Evolutionary conservation across 2,113 vertebrate genomes (phyloP), one percentile per base, ranked within the genome.

Genomic region (Poecilia latipinna): DNA sequence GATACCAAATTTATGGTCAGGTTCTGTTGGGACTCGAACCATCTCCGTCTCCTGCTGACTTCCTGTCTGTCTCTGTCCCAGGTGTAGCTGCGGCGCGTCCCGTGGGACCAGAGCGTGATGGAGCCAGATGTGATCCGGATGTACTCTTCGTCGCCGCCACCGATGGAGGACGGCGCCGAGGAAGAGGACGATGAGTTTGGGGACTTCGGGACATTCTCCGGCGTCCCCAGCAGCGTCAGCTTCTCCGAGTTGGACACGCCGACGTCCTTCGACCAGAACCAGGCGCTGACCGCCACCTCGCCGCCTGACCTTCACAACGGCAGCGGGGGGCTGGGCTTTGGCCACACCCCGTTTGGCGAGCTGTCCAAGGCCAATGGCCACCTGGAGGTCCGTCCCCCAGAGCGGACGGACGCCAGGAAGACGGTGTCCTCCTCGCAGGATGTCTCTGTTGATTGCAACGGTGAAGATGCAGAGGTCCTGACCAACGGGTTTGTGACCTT

Each of bases 131-230:
- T 99, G 82, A 96, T 97, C 88, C 97, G 95, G 88, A 96, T 99
- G 92, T 99, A 96, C 85, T 97, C 97, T 35, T 98, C 98, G n/a
- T 98, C 98, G 22, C 98, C 97, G 54, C 97, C 98, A 4, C 97
- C 97, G 5, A 92, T 99, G 89, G 98, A 98, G 89, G 97, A 97
- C 32, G 96, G 94, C 31, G 94, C 94, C 0, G 97, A 97, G 62
- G 97, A 98, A 0, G 97, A 99, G 0, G 97, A 99, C 0, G 96
- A 97, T 0, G 97, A 98, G 84, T 99, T 99, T 79, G 97, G 97
- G 37, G 97, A 98, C 86, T 98, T 98, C 54, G 97, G 95, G 72
- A 95, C 96, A 17, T 99, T 98, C 93, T 95, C 97, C 22, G 92
- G 93, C 68, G 95, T 97, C 31, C 93, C 95, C 31, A 93, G 94